These are phyloP conservation scores for Drosophila planitibia DNA, from an alignment of 2,888 invertebrate genomes.

Conservation along the genomic window DNA sequence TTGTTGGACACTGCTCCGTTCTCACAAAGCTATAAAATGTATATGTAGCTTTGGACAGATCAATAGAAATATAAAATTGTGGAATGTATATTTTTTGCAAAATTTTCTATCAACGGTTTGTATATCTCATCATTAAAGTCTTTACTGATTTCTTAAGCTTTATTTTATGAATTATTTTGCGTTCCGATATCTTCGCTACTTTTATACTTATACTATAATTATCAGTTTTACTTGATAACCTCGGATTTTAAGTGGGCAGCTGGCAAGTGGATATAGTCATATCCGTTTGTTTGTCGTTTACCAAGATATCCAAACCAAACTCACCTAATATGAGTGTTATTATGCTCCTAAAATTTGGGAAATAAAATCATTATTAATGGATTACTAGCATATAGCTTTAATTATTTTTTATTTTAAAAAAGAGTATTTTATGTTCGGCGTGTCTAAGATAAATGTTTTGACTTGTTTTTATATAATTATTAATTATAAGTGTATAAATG, in stretches of 20 bases:
- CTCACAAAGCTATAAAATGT: too few relatives aligned
- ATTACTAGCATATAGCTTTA: background rate
- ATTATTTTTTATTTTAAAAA: too few relatives aligned
- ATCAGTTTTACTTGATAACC: background rate
- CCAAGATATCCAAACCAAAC: background rate
- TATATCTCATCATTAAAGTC: background rate
- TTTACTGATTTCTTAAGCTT: background rate
- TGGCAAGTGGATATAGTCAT: background rate
- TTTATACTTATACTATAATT: background rate
- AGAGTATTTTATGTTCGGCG: background rate
- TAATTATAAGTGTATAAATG: constrained; percentile 26
- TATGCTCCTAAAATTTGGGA: background rate
- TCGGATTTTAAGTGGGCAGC: background rate
- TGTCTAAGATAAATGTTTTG: background rate
- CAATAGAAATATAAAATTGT: background rate
- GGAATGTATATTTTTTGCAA: background rate
- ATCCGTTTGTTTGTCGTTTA: background rate
- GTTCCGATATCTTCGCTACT: background rate
- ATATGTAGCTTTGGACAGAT: background rate
- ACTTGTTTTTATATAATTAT: constrained; percentile 9
- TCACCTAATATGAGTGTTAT: background rate
- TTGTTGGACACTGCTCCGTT: background rate
- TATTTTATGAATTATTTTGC: background rate
- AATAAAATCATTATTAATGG: background rate
- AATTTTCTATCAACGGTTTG: background rate